These are phyloP conservation scores for Drosophila lini DNA, from an alignment of 1,140 invertebrate genomes.

Conservation along the genomic window DNA sequence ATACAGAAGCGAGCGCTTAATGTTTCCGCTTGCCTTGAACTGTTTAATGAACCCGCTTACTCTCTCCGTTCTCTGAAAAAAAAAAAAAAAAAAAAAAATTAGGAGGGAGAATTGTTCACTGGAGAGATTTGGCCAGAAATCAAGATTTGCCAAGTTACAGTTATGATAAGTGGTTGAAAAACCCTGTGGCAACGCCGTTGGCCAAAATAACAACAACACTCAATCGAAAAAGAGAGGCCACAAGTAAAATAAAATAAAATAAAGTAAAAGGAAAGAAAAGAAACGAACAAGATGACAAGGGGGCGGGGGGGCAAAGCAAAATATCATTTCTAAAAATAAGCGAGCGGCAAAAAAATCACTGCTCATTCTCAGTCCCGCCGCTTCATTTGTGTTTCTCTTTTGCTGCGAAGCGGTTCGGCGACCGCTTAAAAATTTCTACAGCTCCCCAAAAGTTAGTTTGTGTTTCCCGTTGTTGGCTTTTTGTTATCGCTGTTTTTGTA, in stretches of 20 bases:
- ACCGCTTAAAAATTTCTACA: slow-evolving; percentile 43
- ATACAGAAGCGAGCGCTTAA: slow-evolving; percentile 46
- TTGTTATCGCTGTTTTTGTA: background rate
- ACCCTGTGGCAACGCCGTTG: slow-evolving; percentile 13
- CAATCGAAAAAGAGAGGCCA: slow-evolving; percentile 1
- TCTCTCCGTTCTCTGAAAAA: background rate
- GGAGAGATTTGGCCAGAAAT: slow-evolving; percentile 6
- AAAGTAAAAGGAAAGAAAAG: slow-evolving; percentile 6
- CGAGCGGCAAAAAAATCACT: slow-evolving; percentile 28
- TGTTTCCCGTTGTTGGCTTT: slow-evolving; percentile 1
- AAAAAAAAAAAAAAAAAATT: background rate
- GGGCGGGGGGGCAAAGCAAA: slow-evolving; percentile 33
- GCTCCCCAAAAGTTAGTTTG: slow-evolving; percentile 18
- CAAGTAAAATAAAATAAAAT: slow-evolving; percentile 1
- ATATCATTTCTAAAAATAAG: slow-evolving; percentile 67
- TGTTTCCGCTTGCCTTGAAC: slow-evolving; percentile 80
- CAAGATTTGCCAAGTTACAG: background rate
- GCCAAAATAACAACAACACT: slow-evolving; percentile 7
- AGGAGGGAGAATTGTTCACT: background rate
- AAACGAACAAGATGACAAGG: slow-evolving; percentile 4
- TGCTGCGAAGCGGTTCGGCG: slow-evolving; percentile 36
- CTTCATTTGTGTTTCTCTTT: slow-evolving; percentile 49
- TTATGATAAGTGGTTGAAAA: background rate
- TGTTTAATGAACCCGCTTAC: slow-evolving; percentile 70
- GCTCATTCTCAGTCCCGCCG: slow-evolving; percentile 25